Evolutionary conservation across 2,113 vertebrate genomes (phyloP).

Genomic region (Pipra filicauda): DNA sequence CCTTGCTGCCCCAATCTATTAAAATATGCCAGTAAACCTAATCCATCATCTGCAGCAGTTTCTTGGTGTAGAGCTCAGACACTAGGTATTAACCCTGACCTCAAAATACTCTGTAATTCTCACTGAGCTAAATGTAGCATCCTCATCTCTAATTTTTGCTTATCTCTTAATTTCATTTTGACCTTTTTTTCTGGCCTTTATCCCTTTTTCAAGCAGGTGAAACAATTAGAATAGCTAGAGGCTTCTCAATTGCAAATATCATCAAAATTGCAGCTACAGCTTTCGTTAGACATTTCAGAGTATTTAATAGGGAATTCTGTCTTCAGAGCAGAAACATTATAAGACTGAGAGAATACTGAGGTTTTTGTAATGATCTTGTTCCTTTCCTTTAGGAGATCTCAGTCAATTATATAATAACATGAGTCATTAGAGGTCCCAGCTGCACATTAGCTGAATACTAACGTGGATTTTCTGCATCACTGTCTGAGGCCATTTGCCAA

Average conservation of each 20-base stretch:
- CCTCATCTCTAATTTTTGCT: background rate
- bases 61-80: background rate
- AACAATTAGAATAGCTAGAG: background rate
- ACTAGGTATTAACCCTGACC: background rate
- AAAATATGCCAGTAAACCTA: background rate
- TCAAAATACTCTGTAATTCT: background rate
- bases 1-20: background rate
- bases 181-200: background rate
- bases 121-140: background rate
- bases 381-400: conserved; percentile 8
- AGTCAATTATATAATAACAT: background rate
- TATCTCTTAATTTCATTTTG: background rate
- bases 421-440: background rate
- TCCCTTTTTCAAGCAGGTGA: background rate
- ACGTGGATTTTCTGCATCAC: background rate
- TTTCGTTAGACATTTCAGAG: background rate
- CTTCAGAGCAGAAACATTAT: background rate
- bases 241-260: background rate
- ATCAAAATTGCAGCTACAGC: background rate
- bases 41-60: background rate
- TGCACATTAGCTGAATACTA: background rate
- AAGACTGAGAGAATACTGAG: background rate
- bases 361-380: background rate
- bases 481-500: conserved; percentile 3
- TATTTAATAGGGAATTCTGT: background rate